Base-by-base conservation (phyloP, 2,113 vertebrate genomes). In the Heterochromis multidens region DNA sequence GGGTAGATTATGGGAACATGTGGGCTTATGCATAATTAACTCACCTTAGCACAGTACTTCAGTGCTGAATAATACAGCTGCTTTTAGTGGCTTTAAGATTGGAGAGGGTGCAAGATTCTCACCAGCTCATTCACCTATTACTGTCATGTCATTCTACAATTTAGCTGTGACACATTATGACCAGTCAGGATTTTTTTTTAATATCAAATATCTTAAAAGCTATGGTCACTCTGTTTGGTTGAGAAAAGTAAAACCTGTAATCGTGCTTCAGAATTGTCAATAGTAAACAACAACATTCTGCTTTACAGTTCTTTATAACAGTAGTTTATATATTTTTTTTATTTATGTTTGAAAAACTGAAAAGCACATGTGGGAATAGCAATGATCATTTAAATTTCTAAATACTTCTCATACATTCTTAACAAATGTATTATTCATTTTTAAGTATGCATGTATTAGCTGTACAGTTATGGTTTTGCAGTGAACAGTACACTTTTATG, bases 11-110 rank as follows among this genome's bases (percentile, higher is more conserved):
- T 94, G 83, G 86, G 87, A 95, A 95, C 95, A 96, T 95, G 94
- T 92, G 93, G 93, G 87, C n/a, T 95, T 84, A 94, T 96, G 86
- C 90, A 96, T 96, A 93, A 95, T 95, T 96, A 91, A 95, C 90
- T 67, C 5, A 57, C 83, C 72, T 77, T 80, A 84, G 81, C 88
- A 89, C 94, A 79, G 92, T 84, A 43, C 88, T 84, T 89, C 83
- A 57, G 43, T 87, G 82, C 86, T 96, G 91, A 95, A 96, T 96
- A 94, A 96, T 95, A 93, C 77, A 96, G 90, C 82, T 81, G 90
- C 91, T 95, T 93, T 95, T 92, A 94, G 92, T 87, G 93, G 82
- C 67, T 95, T 85, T 83, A 78, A 92, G 93, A 80, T 76, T 63
- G 58, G 89, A 88, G 79, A 77, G 67, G 83, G 90, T 88, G 84